These are phyloP conservation scores for Gasteruption jaculator DNA, from an alignment of 2,888 invertebrate species.

Conservation along the genomic window DNA sequence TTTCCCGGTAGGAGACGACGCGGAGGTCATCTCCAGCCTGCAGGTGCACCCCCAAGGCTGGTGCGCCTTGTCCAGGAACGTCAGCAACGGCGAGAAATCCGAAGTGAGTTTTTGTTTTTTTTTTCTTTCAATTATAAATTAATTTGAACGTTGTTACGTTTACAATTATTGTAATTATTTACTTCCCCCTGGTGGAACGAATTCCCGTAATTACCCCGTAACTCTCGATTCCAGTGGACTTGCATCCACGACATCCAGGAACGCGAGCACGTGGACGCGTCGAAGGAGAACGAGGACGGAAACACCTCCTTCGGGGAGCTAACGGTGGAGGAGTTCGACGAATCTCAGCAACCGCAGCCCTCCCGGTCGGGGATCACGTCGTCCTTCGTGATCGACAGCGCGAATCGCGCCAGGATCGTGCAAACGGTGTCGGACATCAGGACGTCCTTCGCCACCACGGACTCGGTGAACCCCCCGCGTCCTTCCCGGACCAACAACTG, in stretches of 20 bases:
- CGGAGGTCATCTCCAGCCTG: constrained; percentile 85
- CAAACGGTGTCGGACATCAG: constrained; percentile 31
- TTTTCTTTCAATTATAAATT: not conserved
- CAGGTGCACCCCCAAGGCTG: constrained; percentile 88
- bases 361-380: constrained; percentile 40
- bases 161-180: constrained; percentile 5
- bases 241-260: constrained; percentile 91
- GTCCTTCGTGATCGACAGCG: constrained; percentile 39
- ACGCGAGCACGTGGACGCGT: constrained; percentile 50
- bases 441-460: constrained; percentile 29
- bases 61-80: constrained; percentile 84
- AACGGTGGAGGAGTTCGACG: constrained; percentile 32
- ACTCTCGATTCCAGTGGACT: constrained; percentile 68
- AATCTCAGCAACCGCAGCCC: constrained; percentile 36
- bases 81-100: constrained; percentile 77
- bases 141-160: not conserved
- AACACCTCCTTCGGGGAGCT: constrained; percentile 31
- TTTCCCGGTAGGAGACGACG: constrained; percentile 81
- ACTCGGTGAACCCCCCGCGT: constrained; percentile 29
- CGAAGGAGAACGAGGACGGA: constrained; percentile 33
- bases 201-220: not conserved
- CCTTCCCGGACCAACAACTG: constrained; percentile 33
- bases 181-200: not conserved
- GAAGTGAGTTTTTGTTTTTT: constrained; percentile 59
- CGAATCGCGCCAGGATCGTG: constrained; percentile 34